These are phyloP conservation scores for Buphagus erythrorhynchus DNA, from an alignment of 2,797 vertebrate genomes.

Conservation along the genomic window DNA sequence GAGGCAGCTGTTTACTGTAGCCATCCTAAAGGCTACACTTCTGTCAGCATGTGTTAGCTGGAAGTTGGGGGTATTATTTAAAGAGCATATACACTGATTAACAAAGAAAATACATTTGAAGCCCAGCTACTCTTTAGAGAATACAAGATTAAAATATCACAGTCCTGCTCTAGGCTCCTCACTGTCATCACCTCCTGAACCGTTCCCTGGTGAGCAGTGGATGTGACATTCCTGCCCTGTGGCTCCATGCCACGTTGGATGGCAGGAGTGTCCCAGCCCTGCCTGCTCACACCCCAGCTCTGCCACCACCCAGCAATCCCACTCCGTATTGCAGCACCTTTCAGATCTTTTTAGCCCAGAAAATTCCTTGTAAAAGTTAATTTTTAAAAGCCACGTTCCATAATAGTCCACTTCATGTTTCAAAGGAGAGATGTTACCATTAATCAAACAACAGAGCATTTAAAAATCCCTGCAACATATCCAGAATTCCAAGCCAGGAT, in stretches of 20 bases:
- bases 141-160: neutral
- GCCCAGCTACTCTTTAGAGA: neutral
- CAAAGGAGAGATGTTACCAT: neutral
- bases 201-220: neutral
- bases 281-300: neutral
- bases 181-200: neutral
- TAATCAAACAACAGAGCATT: neutral
- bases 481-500: neutral
- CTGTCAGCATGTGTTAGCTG: neutral
- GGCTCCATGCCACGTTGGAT: fast-evolving
- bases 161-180: neutral
- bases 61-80: neutral
- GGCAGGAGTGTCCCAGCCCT: neutral
- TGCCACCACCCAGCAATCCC: neutral
- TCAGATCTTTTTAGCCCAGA: neutral
- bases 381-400: neutral
- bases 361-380: neutral
- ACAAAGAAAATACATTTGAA: neutral
- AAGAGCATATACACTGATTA: neutral
- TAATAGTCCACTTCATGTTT: neutral
- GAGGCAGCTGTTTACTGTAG: neutral
- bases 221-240: neutral
- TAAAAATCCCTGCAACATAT: neutral
- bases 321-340: neutral
- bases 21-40: neutral